Evolutionary conservation across 2,797 vertebrate species (phyloP), one percentile per base, ranked within the genome.

Genomic region (Pteropus rufus): DNA sequence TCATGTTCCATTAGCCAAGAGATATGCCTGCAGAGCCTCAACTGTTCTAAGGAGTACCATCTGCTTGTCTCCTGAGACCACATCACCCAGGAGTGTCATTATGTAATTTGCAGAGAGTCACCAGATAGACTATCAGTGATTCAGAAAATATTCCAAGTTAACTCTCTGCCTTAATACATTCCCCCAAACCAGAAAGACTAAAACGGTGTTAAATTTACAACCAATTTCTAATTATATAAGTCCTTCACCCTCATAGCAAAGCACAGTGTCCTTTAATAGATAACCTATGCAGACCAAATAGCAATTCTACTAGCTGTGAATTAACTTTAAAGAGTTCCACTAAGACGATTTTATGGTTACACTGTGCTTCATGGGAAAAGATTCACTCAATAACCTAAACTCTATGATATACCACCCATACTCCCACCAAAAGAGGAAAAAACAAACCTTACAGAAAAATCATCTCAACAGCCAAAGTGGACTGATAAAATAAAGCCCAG

Each of bases 61-160:
- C 31, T 88, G n/a, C 34, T 72, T 31, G 10, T 79, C 56, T 72
- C 49, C 58, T 56, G 21, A 79, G 29, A 44, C 76, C 41, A 14
- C 10, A 18, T 19, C 75, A 39, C 49, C 56, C 56, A 31, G 9
- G 44, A 80, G 34, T 26, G 62, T 19, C n/a, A 56, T 12, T 87
- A 24, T 41, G 18, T 65, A 73, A 72, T n/a, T 41, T 88, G 34
- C 36, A 89, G 26, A 89, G n/a, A 58, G 69, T 79, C 36, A 86
- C 62, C 7, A 65, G 26, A 82, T 14, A 76, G 34, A 15, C 24
- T 56, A 94, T n/a, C 72, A 88, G 86, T 44, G 46, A 94, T 65
- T 31, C 52, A 91, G 86, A 96, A 95, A 93, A 93, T 39, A 23
- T 94, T 91, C 54, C 77, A 91, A 31, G 58, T 90, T 88, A 93